Evolutionary conservation across 92 coral and sea anemone genomes (phyloP), one percentile per base, ranked within the genome.

Genomic region (Parazoanthus darwini): DNA sequence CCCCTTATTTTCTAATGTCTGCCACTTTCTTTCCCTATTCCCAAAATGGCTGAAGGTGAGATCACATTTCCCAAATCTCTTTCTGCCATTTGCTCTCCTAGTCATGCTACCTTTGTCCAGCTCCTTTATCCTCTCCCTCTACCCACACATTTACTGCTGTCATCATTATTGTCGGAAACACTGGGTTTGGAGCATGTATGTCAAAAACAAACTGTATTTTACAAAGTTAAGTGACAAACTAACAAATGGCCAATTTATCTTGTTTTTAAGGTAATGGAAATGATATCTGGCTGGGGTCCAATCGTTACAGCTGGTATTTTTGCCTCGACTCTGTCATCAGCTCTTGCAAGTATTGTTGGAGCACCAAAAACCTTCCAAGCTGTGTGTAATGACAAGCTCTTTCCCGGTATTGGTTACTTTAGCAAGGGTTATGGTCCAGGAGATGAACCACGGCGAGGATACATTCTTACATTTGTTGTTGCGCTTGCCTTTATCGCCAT

Each of bases 321-420:
- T 91, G 98, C 99, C 38, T 96, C 99, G 22, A 97, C 99, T 20
- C 90, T 97, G n/a, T 97, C 99, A 2, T 97, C 98, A n/a, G 99
- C 99, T 42, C 98, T 97, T 22, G 99, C 99, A 75, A 97, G 98
- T 87, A 92, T 97, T 82, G 99, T 95, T 8, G 98, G 99, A 51
- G 99, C 98, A 48, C 99, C 99, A 26, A 97, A 97, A 73, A 92
- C 98, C 4, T 96, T 96, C 93, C 99, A 96, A 74, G 99, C 99
- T 38, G 98, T 96, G 11, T 95, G 99, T 71, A 92, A 89, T 79
- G 99, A 96, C 88, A 83, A 92, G 33, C 85, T 96, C 81, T 96
- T 96, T 78, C 99, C 99, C 14, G 93, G 93, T 74, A 89, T 95
- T 37, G 81, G 88, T 3, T 95, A 91, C 72, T 96, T 96, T 72